These are phyloP conservation scores for Nesidiocoris tenuis DNA, from an alignment of 2,888 invertebrate species.

Conservation along the genomic window DNA sequence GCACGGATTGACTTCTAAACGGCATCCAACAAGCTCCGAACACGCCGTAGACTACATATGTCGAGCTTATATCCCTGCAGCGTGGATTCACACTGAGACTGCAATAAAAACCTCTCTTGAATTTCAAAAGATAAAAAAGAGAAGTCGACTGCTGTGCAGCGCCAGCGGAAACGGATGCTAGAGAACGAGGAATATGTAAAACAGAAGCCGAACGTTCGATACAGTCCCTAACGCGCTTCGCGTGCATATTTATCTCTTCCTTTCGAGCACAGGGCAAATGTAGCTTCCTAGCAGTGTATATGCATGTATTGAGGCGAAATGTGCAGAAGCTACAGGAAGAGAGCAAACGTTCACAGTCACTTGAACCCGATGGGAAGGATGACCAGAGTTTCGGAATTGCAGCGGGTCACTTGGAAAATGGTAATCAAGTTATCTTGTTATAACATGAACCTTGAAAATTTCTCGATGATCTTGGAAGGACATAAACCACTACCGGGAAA, in stretches of 20 bases:
- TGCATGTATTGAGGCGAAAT: too few species aligned
- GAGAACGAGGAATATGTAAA: neutral
- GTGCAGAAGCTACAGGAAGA: too few species aligned
- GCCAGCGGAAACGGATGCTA: neutral
- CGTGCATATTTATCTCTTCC: neutral
- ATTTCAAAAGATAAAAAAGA: neutral
- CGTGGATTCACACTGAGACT: neutral
- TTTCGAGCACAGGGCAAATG: neutral
- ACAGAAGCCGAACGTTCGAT: neutral
- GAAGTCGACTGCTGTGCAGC: neutral
- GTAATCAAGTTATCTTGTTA: too few species aligned
- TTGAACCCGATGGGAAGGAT: too few species aligned
- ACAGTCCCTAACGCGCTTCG: neutral
- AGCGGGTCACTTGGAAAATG: too few species aligned
- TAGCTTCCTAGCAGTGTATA: neutral
- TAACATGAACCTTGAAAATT: too few species aligned
- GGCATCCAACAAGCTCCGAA: neutral
- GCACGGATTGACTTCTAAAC: neutral
- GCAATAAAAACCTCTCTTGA: neutral
- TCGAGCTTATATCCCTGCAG: neutral
- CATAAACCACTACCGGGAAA: too few species aligned
- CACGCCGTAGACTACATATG: neutral
- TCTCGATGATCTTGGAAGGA: too few species aligned
- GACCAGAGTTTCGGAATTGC: too few species aligned
- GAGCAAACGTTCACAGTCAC: too few species aligned